Evolutionary conservation across 2,113 vertebrate species (phyloP).

Genomic region (Xiphophorus hellerii): DNA sequence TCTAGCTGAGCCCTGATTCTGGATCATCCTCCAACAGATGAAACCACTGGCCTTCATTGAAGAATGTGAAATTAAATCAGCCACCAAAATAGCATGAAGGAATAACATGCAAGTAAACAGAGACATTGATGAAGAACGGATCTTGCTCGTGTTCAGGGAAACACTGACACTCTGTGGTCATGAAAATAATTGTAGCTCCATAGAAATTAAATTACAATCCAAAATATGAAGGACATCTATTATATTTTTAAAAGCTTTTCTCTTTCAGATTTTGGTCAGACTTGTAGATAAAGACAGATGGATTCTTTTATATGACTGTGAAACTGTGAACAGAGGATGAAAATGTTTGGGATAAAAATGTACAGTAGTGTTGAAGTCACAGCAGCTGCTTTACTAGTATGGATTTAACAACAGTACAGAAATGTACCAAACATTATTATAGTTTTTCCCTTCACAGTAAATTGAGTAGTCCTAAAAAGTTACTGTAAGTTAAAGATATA

Average conservation of each 20-base stretch:
- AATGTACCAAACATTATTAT: too few relatives aligned
- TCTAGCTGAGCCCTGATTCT: constrained; percentile 40
- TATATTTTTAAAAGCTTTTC: background rate
- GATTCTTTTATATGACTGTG: background rate
- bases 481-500: too few relatives aligned
- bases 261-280: background rate
- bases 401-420: too few relatives aligned
- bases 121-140: background rate
- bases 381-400: too few relatives aligned
- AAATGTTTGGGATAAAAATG: background rate
- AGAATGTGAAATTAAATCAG: constrained; percentile 42
- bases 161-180: constrained; percentile 64
- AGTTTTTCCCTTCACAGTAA: too few relatives aligned
- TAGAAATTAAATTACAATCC: background rate
- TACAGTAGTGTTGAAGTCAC: too few relatives aligned
- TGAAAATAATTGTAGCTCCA: constrained; percentile 2
- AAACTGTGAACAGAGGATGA: background rate
- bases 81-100: constrained; percentile 32
- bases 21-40: constrained; percentile 27
- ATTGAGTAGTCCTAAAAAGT: too few relatives aligned
- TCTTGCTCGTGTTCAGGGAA: constrained; percentile 19
- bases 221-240: background rate
- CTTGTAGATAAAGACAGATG: background rate
- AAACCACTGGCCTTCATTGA: constrained; percentile 32
- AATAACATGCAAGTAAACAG: constrained; percentile 1